These are phyloP conservation scores for Pachypsylla venusta DNA, from an alignment of 1,140 invertebrate genomes.

Conservation along the genomic window DNA sequence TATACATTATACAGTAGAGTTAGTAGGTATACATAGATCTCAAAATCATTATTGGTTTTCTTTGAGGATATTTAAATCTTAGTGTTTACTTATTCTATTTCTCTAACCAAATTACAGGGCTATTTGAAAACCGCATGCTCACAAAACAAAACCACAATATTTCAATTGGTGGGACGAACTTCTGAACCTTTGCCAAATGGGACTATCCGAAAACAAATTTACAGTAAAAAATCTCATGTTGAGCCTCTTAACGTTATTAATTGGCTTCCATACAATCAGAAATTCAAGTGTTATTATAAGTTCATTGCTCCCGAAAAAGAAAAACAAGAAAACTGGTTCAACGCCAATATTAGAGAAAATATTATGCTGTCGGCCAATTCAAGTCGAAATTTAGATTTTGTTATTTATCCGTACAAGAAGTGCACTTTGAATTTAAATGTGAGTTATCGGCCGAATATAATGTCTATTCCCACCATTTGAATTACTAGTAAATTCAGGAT, in stretches of 20 bases:
- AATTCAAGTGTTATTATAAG: background rate
- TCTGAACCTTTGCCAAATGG: background rate
- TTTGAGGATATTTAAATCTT: too few species aligned
- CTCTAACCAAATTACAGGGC: too few species aligned
- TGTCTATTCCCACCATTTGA: too few species aligned
- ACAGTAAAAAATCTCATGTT: background rate
- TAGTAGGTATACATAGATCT: too few species aligned
- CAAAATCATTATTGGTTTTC: too few species aligned
- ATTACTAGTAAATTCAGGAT: too few species aligned
- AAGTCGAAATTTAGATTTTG: background rate
- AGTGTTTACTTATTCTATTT: too few species aligned
- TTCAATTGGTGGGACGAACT: background rate
- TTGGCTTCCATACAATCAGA: conserved; percentile 3
- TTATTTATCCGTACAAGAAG: background rate
- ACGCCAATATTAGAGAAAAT: background rate
- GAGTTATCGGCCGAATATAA: background rate
- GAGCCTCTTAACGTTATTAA: background rate
- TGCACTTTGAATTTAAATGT: background rate
- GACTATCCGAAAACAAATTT: background rate
- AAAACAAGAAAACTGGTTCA: background rate
- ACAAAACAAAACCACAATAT: background rate
- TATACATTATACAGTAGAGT: too few species aligned
- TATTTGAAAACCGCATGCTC: too few species aligned
- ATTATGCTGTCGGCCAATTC: background rate
- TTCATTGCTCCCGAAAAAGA: background rate